Base-by-base conservation (phyloP, 2,888 invertebrate species). In the Lamproptera curius region DNA sequence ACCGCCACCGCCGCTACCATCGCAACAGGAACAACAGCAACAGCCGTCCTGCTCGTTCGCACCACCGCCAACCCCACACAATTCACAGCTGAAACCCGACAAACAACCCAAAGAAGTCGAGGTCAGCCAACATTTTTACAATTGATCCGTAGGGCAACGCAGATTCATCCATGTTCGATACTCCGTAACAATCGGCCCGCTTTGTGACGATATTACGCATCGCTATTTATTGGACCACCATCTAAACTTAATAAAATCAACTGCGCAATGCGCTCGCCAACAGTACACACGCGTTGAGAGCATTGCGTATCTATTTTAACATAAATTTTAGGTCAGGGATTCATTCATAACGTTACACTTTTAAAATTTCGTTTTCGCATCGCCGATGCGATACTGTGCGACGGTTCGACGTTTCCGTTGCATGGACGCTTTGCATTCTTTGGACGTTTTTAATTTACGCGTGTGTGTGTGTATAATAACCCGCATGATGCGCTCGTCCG, bases 321-420 rank as follows among this genome's bases (percentile, higher is more conserved):
- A 63, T 70, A 65, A 70, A 76, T 77, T 80, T 78, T 74, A 70
- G 85, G 86, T 82, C 86, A 86, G 83, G 85, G 85, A 76, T 78
- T 70, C 59, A 61, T 40, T 36, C 28, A 44, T 40, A 40, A 40
- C 20, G 43, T 10, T 38, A 43, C 35, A 20, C 31, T 37, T 43
- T 36, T 37, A 37, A n/a, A n/a, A 45, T 33, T 20, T 41, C 36
- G 37, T 28, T 38, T 28, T 42, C 20, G 42, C 42, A 17, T 28
- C 39, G 11, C 2, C n/a, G 23, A 23, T 16, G 23, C 37, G 42
- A 47, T 23, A n/a, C 14, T n/a, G 9, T 23, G 23, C 26, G 16
- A 10, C n/a, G 13, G 14, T 6, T 14, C 14, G 26, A 20, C 20
- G 20, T 8, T 35, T 40, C 16, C 11, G 13, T 26, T 15, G 13